Percentiles rank a stretch among this genome's conserved stretches.
Conservation (phyloP, 2,888 invertebrate genomes). For the Eueremaeus valkanovi region DNA sequence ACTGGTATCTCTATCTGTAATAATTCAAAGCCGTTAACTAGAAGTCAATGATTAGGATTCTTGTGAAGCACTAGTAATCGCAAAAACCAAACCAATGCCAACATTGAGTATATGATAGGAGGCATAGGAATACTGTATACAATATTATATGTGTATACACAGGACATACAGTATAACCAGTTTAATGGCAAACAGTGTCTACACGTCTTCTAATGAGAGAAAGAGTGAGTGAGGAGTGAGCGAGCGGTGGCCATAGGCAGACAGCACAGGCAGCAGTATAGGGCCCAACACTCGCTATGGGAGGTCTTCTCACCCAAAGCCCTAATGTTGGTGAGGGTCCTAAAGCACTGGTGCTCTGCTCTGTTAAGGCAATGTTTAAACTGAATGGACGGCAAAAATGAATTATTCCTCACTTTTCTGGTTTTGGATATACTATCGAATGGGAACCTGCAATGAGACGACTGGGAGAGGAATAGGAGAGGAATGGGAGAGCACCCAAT, state of each 20-base stretch:
- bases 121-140: not conserved
- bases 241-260: slow-evolving; percentile 3
- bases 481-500: slow-evolving; percentile 11
- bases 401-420: not conserved
- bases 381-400: not conserved
- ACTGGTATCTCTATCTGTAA: slow-evolving; percentile 1
- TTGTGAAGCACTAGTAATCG: not conserved
- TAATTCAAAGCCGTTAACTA: slow-evolving; percentile 16
- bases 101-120: not conserved
- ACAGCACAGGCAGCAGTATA: not conserved
- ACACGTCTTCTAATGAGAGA: not conserved
- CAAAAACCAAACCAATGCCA: too few species aligned
- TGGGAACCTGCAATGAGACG: not conserved
- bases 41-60: slow-evolving; percentile 14
- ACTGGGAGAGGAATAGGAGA: not conserved
- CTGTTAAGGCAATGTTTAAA: not conserved
- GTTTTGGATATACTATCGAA: too few species aligned
- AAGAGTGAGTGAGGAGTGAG: not conserved
- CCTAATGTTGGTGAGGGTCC: slow-evolving; percentile 9
- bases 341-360: not conserved
- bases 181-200: not conserved
- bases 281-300: not conserved
- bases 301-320: slow-evolving; percentile 17
- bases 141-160: not conserved
- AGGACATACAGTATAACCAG: too few species aligned